Percentiles rank a stretch among this genome's conserved stretches.
phyloP scores from a whole-genome alignment of 2,888 invertebrate genomes.

The Mantis religiosa region DNA sequence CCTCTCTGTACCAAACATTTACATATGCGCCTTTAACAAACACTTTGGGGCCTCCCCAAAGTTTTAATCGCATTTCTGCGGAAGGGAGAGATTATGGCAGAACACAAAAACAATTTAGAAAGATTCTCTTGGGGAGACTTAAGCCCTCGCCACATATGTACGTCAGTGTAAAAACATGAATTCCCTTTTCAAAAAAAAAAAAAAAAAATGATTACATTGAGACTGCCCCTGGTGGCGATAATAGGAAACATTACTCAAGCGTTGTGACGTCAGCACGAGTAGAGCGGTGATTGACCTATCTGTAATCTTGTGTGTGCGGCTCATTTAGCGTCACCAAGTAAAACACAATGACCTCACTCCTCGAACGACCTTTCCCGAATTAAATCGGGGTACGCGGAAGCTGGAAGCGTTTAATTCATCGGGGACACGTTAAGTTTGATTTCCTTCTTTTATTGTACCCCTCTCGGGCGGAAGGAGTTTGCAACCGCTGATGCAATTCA shows the following conservation, averaged over 20 bases:
- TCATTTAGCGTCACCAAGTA: constrained; percentile 22
- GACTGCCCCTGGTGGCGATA: not conserved
- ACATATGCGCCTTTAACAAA: not conserved
- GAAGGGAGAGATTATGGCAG: not conserved
- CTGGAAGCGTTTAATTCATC: not conserved
- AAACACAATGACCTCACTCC: not conserved
- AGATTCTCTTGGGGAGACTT: not conserved
- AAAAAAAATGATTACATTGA: not conserved
- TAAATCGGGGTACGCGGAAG: not conserved
- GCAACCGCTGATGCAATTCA: not conserved
- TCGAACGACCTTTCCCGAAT: not conserved
- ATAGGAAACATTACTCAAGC: not conserved
- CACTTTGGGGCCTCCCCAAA: not conserved
- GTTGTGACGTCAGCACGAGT: not conserved
- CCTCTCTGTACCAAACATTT: not conserved
- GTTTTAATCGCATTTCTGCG: not conserved
- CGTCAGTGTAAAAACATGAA: not conserved
- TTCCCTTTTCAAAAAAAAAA: not conserved
- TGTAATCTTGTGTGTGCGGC: constrained; percentile 20
- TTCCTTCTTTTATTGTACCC: not conserved
- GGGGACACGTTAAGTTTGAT: not conserved
- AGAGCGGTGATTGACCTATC: constrained; percentile 23
- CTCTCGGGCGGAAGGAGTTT: not conserved
- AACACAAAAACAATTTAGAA: not conserved
- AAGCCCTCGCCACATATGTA: not conserved